A percentile compares a stretch with the other conserved stretches of the same genome.
Conservation (phyloP, 1,140 invertebrate genomes). For the Drosophila arawakana region DNA sequence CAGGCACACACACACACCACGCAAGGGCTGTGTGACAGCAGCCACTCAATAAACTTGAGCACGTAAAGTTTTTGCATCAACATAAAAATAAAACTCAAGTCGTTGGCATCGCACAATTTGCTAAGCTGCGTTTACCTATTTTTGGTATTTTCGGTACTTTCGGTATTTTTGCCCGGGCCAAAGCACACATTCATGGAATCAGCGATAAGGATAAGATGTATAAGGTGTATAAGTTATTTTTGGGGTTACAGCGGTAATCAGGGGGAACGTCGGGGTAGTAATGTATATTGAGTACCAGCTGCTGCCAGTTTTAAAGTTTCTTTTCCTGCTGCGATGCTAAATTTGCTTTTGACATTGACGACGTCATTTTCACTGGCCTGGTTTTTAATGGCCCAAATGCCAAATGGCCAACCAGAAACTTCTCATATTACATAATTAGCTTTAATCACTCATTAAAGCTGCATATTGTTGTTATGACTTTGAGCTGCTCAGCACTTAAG, state of each 20-base stretch:
- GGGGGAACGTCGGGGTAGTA: background rate
- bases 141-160: conserved; percentile 29
- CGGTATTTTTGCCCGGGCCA: conserved; percentile 17
- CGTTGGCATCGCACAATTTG: conserved; percentile 60
- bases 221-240: too few species aligned
- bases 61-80: conserved; percentile 66
- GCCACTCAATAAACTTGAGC: conserved; percentile 64
- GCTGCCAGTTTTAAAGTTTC: conserved; percentile 47
- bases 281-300: conserved; percentile 19
- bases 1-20: background rate
- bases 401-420: conserved; percentile 32
- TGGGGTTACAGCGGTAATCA: background rate
- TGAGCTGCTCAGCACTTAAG: conserved; percentile 1
- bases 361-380: conserved; percentile 25
- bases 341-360: conserved; percentile 46
- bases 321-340: conserved; percentile 10
- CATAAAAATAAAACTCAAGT: conserved; percentile 68
- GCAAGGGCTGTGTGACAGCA: conserved; percentile 26
- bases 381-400: conserved; percentile 16
- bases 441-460: conserved; percentile 50
- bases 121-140: conserved; percentile 59
- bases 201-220: conserved; percentile 19
- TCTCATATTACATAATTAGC: conserved; percentile 51
- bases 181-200: conserved; percentile 1
- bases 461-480: conserved; percentile 37